These are phyloP conservation scores for Adelosebastes latens DNA, from an alignment of 2,797 vertebrate genomes.

Conservation along the genomic window DNA sequence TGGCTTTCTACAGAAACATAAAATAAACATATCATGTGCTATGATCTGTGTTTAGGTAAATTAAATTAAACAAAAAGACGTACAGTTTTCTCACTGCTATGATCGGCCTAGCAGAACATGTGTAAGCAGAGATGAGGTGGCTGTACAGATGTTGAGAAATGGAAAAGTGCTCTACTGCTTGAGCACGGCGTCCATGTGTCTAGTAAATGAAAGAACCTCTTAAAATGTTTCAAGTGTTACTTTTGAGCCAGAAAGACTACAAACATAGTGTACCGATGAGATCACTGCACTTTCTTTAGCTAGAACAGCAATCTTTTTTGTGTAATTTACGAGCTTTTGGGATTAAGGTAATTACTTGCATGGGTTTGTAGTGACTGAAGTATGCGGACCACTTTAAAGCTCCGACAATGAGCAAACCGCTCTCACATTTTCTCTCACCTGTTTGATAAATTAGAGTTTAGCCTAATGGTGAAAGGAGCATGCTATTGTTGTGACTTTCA, in stretches of 20 bases:
- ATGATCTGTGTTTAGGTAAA: neutral
- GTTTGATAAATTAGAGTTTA: constrained; percentile 61
- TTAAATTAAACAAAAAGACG: neutral
- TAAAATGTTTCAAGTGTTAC: constrained; percentile 9
- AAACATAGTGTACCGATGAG: constrained; percentile 33
- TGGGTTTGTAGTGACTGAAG: constrained; percentile 19
- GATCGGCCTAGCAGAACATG: neutral
- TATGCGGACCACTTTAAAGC: constrained; percentile 36
- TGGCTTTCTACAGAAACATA: neutral
- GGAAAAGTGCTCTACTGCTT: neutral
- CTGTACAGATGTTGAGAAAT: constrained; percentile 15
- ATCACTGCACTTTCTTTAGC: constrained; percentile 51
- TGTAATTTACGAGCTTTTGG: constrained; percentile 39
- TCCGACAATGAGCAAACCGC: constrained; percentile 6
- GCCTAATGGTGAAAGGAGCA: constrained; percentile 44
- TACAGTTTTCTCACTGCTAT: neutral
- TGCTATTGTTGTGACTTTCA: constrained; percentile 59
- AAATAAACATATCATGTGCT: neutral
- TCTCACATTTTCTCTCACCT: constrained; percentile 39
- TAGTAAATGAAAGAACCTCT: constrained; percentile 15
- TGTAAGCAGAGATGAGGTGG: neutral
- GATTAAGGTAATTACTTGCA: constrained; percentile 53
- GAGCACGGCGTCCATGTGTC: neutral
- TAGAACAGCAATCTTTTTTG: constrained; percentile 27
- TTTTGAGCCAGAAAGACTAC: constrained; percentile 22